phyloP scores from a whole-genome alignment of 1,140 invertebrate genomes.

The Papilio helenus region DNA sequence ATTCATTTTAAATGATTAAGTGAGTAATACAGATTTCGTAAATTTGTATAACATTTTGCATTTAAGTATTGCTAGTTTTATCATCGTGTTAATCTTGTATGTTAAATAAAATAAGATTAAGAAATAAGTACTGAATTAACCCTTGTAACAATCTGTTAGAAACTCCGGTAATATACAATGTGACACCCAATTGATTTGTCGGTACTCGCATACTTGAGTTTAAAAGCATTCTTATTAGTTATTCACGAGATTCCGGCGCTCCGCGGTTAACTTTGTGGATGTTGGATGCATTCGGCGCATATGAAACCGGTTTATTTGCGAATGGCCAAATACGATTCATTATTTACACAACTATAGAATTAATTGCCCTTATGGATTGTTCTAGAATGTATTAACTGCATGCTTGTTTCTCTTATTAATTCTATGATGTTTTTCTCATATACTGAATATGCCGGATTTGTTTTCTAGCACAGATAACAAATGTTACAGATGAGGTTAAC shows the following conservation, averaged over 20 bases:
- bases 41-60: neutral
- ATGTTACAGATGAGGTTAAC: too few species aligned
- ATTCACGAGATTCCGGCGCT: constrained; percentile 11
- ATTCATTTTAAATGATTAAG: neutral
- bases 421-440: too few species aligned
- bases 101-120: neutral
- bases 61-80: neutral
- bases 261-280: constrained; percentile 10
- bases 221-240: constrained; percentile 10
- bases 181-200: neutral
- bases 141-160: neutral
- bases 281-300: neutral
- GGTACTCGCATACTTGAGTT: neutral
- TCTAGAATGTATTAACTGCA: neutral
- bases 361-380: neutral
- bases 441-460: too few species aligned
- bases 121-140: neutral
- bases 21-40: neutral
- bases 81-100: neutral
- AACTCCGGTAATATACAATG: neutral
- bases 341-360: neutral
- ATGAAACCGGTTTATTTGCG: constrained; percentile 18
- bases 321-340: constrained; percentile 3
- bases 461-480: too few species aligned
- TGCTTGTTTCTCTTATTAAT: neutral